Percentiles rank a stretch among this genome's conserved stretches.
These are phyloP conservation scores for Luscinia megarhynchos DNA, from an alignment of 2,797 vertebrate genomes.

Conservation along the genomic window DNA sequence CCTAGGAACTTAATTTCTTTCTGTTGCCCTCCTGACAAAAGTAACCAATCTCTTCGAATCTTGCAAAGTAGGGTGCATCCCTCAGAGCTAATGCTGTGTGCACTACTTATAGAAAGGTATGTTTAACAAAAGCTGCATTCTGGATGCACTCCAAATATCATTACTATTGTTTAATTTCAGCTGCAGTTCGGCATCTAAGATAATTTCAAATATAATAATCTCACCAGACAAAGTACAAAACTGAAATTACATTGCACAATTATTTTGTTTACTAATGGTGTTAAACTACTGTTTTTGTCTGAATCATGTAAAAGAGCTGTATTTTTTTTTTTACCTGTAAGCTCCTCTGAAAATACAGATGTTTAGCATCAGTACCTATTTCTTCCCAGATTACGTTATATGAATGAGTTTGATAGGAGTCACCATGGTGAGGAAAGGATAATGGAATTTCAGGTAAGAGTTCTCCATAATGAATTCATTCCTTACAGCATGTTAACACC, in stretches of 20 bases:
- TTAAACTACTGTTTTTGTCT: constrained; percentile 60
- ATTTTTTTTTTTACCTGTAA: constrained; percentile 51
- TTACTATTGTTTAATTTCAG: constrained; percentile 74
- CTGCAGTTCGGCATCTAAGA: constrained; percentile 65
- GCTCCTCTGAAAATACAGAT: constrained; percentile 43
- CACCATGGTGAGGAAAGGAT: constrained; percentile 56
- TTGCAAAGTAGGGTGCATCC: constrained; percentile 56
- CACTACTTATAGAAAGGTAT: constrained; percentile 48
- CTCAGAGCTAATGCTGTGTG: constrained; percentile 42
- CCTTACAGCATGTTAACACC: constrained; percentile 61
- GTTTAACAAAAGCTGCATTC: constrained; percentile 68
- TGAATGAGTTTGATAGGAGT: constrained; percentile 51
- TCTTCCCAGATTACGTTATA: constrained; percentile 49
- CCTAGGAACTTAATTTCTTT: constrained; percentile 69
- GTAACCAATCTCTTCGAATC: constrained; percentile 68
- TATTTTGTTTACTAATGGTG: constrained; percentile 70
- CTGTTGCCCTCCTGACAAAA: constrained; percentile 68
- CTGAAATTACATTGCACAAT: constrained; percentile 69
- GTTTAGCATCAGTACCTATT: constrained; percentile 32
- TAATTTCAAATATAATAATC: constrained; percentile 71
- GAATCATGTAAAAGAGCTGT: constrained; percentile 46
- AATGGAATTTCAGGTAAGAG: constrained; percentile 64
- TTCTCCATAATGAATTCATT: constrained; percentile 65
- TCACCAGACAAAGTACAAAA: constrained; percentile 71
- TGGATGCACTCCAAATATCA: constrained; percentile 69